Evolutionary conservation across 2,888 invertebrate genomes (phyloP).

Genomic region (Caenorhabditis sp.): DNA sequence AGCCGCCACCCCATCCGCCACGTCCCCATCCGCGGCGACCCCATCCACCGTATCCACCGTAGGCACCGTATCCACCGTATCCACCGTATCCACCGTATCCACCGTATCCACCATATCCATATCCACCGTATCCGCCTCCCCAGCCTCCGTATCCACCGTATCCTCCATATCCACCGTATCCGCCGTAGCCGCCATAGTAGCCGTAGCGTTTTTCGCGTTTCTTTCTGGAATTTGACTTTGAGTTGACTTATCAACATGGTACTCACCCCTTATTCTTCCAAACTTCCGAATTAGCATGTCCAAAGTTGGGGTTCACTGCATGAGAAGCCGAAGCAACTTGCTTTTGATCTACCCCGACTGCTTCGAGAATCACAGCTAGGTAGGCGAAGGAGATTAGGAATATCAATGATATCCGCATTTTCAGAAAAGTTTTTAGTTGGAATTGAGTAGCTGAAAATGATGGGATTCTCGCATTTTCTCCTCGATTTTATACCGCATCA

Average conservation of each 20-base stretch:
- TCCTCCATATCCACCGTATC: conserved; percentile 30
- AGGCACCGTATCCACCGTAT: conserved; percentile 10
- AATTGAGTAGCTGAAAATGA: background rate
- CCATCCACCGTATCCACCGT: conserved; percentile 17
- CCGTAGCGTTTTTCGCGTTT: conserved; percentile 44
- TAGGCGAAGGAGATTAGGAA: background rate
- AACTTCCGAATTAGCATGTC: conserved; percentile 35
- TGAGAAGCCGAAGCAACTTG: background rate
- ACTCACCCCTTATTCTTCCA: conserved; percentile 43
- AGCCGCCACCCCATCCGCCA: conserved; percentile 6
- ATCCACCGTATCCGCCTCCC: conserved; percentile 16
- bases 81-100: conserved; percentile 38
- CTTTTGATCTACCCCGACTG: background rate
- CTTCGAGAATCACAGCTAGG: background rate
- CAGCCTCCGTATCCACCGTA: conserved; percentile 36
- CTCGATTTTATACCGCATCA: too few species aligned
- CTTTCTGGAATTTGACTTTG: conserved; percentile 26
- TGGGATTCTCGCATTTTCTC: background rate
- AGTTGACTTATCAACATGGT: too few species aligned
- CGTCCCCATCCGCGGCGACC: background rate
- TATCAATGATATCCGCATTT: background rate
- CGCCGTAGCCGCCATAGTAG: conserved; percentile 34
- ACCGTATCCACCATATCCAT: conserved; percentile 25
- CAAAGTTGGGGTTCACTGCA: conserved; percentile 36
- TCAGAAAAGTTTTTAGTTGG: background rate